Evolutionary conservation across 2,888 invertebrate species (phyloP), one percentile per base, ranked within the genome.

Genomic region (Ashinkailepas kermadecensis): DNA sequence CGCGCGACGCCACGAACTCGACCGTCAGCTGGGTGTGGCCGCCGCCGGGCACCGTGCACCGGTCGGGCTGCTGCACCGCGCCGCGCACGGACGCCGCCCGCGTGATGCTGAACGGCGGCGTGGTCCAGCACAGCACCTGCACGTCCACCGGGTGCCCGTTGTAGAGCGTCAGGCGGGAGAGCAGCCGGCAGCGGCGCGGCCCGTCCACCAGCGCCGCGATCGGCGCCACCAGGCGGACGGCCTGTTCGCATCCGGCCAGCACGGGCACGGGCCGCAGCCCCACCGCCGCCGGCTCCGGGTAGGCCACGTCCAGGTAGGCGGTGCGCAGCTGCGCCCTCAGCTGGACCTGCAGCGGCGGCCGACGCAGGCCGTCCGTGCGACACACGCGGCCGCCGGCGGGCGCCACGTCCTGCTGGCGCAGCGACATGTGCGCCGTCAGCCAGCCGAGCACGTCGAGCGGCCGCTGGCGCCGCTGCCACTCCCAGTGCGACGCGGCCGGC

Each of bases 281-380:
- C 21, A 74, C 56, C 56, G 74, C 74, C 56, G 56, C 74, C 21
- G 54, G 9, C 74, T 74, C 74, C 56, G 74, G 74, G 74, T 56
- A 74, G 18, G 54, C 11, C 56, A 56, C 74, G 18, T 54, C 21
- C 74, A 74, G 74, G 56, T 74, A 74, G 74, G 74, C 74, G 74
- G 54, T 56, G 74, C 74, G 74, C 74, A 74, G 74, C 74, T 74
- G 74, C 10, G 74, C 74, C 21, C 74, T 56, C 74, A 74, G 74
- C 74, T 74, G 74, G 56, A 74, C 74, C 74, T n/a, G 74, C 74
- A 74, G 21, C 56, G 74, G 74, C 74, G 10, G 74, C 15, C 74
- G 74, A 0, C 74, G 54, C 21, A 56, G 56, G 56, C 74, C 74
- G 74, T 74, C 21, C 56, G 21, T 7, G 56, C 74, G 74, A 9